Conservation (phyloP, 1,140 invertebrate genomes). For the Hyphantria cunea region DNA sequence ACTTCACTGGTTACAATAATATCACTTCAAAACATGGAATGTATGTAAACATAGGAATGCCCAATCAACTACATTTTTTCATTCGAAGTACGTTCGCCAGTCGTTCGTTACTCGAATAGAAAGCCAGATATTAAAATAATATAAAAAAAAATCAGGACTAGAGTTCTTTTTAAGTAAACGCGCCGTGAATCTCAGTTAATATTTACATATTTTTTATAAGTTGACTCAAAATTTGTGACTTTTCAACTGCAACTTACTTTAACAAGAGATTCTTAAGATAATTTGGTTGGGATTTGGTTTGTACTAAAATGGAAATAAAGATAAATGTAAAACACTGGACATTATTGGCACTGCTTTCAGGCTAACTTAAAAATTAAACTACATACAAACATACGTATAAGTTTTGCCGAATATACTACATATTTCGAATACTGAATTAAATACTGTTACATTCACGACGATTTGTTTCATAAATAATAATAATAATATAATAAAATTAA, state of each 20-base stretch:
- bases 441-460: conserved; percentile 73
- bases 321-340: conserved; percentile 44
- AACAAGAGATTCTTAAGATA: conserved; percentile 57
- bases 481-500: conserved; percentile 42
- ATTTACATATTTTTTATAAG: conserved; percentile 45
- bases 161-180: conserved; percentile 67
- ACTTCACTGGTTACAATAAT: conserved; percentile 51
- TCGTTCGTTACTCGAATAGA: conserved; percentile 47
- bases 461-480: conserved; percentile 47
- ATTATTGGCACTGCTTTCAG: conserved; percentile 55
- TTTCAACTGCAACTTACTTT: conserved; percentile 40
- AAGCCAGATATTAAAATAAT: conserved; percentile 65
- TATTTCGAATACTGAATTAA: conserved; percentile 67
- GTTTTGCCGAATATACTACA: conserved; percentile 35
- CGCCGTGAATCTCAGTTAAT: conserved; percentile 65
- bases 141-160: conserved; percentile 76
- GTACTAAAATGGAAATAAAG: conserved; percentile 47
- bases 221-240: conserved; percentile 63
- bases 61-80: conserved; percentile 41
- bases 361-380: conserved; percentile 48
- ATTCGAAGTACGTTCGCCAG: conserved; percentile 50
- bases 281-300: conserved; percentile 65
- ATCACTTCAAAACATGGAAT: conserved; percentile 66
- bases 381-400: conserved; percentile 44
- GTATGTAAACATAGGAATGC: conserved; percentile 61